Evolutionary conservation across 2,113 vertebrate genomes (phyloP), one percentile per base, ranked within the genome.

Genomic region (Cyanocitta stelleri): DNA sequence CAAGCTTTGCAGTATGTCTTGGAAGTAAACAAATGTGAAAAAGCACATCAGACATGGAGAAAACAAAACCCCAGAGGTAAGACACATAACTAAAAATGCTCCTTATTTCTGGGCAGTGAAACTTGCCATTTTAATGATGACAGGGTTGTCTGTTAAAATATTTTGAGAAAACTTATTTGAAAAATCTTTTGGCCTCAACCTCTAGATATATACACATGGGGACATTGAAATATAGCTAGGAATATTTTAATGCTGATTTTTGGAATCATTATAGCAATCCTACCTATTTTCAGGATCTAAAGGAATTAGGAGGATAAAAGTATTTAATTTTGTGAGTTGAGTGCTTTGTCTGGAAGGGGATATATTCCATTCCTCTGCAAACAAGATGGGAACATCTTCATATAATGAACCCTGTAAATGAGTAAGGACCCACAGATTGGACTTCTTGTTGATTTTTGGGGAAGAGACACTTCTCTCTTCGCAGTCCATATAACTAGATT

Each of bases 31-130:
- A 80, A 92, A 93, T 69, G 21, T 62, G 66, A 33, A 95, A 84
- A 96, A 95, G 11, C 33, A 16, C 58, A 73, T 74, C 72, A 95
- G 76, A 93, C 13, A 64, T 4, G 11, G 19, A 82, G 37, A 86
- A 93, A 95, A 88, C 41, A 74, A 85, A 86, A 81, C 32, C 79
- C 75, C 64, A 94, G 88, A 90, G n/a, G 41, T 89, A 39, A 96
- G 41, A 86, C 41, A 72, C 48, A 24, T 56, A 62, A 73, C 52
- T 84, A 44, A 77, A 96, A 78, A 74, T 39, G 48, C 39, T 90
- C 68, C 59, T 90, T 93, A 78, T 84, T 86, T 92, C 68, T 90
- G 83, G 44, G 61, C 85, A 93, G 44, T 81, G 90, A 92, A 93
- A 81, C 52, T 88, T 76, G 67, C 33, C 35, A 49, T 91, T 96